A percentile compares a stretch with the other conserved stretches of the same genome.
Evolutionary conservation across 2,113 vertebrate species (phyloP).

Genomic region (Zingel zingel): DNA sequence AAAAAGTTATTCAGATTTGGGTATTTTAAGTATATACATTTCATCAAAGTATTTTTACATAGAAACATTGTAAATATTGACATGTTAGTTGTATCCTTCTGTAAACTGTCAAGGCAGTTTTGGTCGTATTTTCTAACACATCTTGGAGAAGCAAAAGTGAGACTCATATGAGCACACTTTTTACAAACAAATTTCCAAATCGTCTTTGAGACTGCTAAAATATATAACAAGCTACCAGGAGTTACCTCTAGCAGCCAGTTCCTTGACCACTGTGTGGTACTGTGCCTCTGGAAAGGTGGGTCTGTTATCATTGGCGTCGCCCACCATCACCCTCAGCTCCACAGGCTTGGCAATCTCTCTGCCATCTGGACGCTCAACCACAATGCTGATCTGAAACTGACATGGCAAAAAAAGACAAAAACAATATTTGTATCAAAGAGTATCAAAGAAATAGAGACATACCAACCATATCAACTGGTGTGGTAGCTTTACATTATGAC

Average conservation of each 20-base stretch:
- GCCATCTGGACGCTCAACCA: conserved; percentile 81
- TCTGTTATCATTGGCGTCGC: conserved; percentile 84
- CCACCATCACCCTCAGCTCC: conserved; percentile 80
- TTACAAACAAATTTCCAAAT: not conserved
- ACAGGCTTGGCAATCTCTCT: conserved; percentile 81
- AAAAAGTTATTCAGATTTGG: not conserved
- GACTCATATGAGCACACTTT: not conserved
- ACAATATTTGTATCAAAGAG: not conserved
- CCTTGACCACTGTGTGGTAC: conserved; percentile 83
- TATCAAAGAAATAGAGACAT: not conserved
- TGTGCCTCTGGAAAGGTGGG: conserved; percentile 82
- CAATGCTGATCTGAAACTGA: conserved; percentile 81
- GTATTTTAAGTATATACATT: not conserved
- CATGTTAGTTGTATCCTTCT: not conserved
- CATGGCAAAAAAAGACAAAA: conserved; percentile 18
- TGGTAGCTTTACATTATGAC: not conserved
- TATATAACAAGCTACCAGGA: not conserved
- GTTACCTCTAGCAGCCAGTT: conserved; percentile 75
- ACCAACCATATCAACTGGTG: not conserved
- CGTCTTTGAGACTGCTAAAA: not conserved
- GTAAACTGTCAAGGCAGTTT: not conserved
- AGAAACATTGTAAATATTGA: not conserved
- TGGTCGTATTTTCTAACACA: conserved; percentile 4
- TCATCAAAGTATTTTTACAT: not conserved
- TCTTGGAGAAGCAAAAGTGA: not conserved